Percentiles rank a stretch among this genome's conserved stretches.
Conservation (phyloP, 2,113 vertebrate species). For the Dipodomys spectabilis region DNA sequence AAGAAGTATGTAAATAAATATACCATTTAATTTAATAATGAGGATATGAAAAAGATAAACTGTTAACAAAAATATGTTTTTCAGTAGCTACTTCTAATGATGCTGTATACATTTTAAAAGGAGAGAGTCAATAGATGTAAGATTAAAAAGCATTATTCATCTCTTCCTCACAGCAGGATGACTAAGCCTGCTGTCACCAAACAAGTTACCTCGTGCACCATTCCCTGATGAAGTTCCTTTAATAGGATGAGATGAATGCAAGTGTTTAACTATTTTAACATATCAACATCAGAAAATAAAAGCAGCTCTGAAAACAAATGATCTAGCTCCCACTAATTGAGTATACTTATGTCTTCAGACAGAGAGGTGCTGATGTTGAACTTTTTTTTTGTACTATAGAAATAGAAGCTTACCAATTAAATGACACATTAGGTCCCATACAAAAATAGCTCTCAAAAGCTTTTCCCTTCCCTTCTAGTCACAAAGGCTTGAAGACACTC, state of each 20-base stretch:
- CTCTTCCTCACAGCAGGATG: slow-evolving; percentile 77
- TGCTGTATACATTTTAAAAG: slow-evolving; percentile 71
- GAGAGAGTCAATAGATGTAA: slow-evolving; percentile 76
- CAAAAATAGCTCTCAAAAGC: not conserved
- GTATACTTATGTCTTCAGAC: slow-evolving; percentile 43
- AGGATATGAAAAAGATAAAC: slow-evolving; percentile 79
- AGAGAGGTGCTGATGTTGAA: slow-evolving; percentile 5
- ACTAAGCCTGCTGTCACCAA: slow-evolving; percentile 75
- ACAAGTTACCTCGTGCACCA: slow-evolving; percentile 56
- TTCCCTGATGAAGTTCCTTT: slow-evolving; percentile 59
- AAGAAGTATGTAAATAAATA: slow-evolving; percentile 76
- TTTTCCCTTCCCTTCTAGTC: not conserved
- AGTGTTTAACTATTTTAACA: slow-evolving; percentile 63
- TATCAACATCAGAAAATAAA: slow-evolving; percentile 69
- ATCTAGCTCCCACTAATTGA: slow-evolving; percentile 63
- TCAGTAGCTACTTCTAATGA: slow-evolving; percentile 62
- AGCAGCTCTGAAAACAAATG: slow-evolving; percentile 60
- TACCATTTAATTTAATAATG: slow-evolving; percentile 82
- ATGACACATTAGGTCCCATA: not conserved
- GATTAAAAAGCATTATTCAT: slow-evolving; percentile 82
- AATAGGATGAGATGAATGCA: slow-evolving; percentile 60
- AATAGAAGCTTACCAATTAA: slow-evolving; percentile 31
- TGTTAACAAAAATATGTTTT: slow-evolving; percentile 77
- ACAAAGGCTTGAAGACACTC: not conserved
- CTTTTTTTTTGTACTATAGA: not conserved